phyloP scores from a whole-genome alignment of 2,797 vertebrate genomes.

The Pempheris klunzingeri region DNA sequence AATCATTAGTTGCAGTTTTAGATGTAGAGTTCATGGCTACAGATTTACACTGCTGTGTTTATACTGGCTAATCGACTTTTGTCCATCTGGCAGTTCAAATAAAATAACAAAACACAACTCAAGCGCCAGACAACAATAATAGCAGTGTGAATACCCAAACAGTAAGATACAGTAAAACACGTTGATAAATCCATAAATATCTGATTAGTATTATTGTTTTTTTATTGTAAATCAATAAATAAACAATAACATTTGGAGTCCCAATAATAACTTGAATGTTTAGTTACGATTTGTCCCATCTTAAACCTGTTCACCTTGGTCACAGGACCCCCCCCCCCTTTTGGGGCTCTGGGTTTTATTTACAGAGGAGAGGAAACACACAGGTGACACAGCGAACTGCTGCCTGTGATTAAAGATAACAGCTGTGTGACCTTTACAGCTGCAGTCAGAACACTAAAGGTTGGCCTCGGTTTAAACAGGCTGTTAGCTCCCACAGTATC shows the following conservation, averaged over 20 bases:
- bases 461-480: slow-evolving; percentile 79
- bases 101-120: not conserved
- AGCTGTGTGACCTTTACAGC: slow-evolving; percentile 72
- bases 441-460: slow-evolving; percentile 61
- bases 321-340: not conserved
- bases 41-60: not conserved
- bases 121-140: not conserved
- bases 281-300: not conserved
- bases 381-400: slow-evolving; percentile 64
- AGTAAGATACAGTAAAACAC: not conserved
- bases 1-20: not conserved
- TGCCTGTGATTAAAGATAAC: slow-evolving; percentile 62
- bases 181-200: not conserved
- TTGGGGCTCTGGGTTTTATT: slow-evolving; percentile 7
- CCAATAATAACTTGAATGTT: not conserved
- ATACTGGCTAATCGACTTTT: not conserved
- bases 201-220: too few species aligned
- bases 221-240: too few species aligned
- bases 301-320: slow-evolving; percentile 4
- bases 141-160: not conserved
- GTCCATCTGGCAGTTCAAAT: too few species aligned
- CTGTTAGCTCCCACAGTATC: slow-evolving; percentile 83
- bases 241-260: not conserved
- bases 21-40: not conserved
- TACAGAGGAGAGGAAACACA: slow-evolving; percentile 34